Conservation (phyloP, 1,140 invertebrate genomes). For the Lucilia sericata region DNA sequence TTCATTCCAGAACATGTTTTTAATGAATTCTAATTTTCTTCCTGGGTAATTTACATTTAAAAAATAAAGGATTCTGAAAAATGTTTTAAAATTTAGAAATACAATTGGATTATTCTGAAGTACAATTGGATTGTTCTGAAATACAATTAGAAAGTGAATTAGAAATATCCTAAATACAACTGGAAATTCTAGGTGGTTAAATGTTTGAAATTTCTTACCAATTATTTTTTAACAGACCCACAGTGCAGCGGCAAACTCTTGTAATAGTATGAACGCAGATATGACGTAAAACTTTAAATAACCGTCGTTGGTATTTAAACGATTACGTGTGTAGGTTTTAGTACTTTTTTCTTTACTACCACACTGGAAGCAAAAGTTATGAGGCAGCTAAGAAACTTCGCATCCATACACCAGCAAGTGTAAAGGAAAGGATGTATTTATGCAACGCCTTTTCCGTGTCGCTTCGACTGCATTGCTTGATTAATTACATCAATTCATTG, state of each 20-base stretch:
- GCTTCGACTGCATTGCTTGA: constrained; percentile 23
- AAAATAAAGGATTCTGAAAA: too few relatives aligned
- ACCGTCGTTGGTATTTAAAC: neutral
- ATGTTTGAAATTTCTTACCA: too few relatives aligned
- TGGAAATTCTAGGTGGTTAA: too few relatives aligned
- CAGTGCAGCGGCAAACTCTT: neutral
- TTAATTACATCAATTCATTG: constrained; percentile 43
- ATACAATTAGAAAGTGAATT: too few relatives aligned
- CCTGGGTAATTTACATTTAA: too few relatives aligned
- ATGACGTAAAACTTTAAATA: constrained; percentile 24
- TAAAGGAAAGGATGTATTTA: constrained; percentile 37
- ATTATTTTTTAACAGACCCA: too few relatives aligned
- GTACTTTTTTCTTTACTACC: neutral
- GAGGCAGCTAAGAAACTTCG: neutral
- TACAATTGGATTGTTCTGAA: too few relatives aligned
- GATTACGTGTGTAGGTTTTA: constrained; percentile 16
- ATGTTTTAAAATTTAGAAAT: too few relatives aligned
- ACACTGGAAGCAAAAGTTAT: neutral
- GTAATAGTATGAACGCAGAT: neutral
- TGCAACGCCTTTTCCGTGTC: constrained; percentile 42
- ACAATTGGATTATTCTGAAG: too few relatives aligned
- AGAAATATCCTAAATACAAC: too few relatives aligned
- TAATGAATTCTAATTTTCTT: too few relatives aligned
- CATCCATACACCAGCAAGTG: neutral
- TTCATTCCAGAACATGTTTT: too few relatives aligned